Base-by-base conservation (phyloP, 2,888 invertebrate genomes). In the Drosophila mercatorum region DNA sequence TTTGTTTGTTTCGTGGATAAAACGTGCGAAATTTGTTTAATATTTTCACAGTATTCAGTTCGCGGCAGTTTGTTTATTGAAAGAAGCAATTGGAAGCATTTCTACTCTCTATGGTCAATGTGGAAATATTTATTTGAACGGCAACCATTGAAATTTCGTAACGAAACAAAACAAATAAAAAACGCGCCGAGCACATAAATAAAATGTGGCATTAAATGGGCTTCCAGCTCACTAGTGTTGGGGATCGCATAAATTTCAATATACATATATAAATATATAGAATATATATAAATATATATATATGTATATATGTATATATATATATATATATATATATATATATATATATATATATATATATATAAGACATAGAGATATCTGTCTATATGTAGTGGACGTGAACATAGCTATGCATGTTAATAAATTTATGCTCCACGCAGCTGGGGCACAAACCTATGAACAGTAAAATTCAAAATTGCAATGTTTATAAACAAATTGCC, bases 401-500 rank as follows among this genome's bases (percentile, higher is more conserved):
- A 59, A 31, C 59, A 59, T 59, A 59, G 31, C 59, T 59, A 71
- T 73, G 71, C 78, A 83, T 83, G 83, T 88, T 87, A 73, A 89
- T 89, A 89, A 89, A 89, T 84, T 80, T 87, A 87, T 86, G 83
- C 89, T 83, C 75, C 78, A 71, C 87, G 59, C 86, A 85, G 88
- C 83, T 75, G 79, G 81, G 52, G 72, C 56, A 47, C 51, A 53
- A 57, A 64, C 22, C 38, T 26, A 44, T 70, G 67, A 80, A 78
- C 75, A 71, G 88, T 85, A 89, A 81, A 89, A 83, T 86, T 76
- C 47, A 83, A 86, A 87, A 88, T 89, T 88, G 86, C 87, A 89
- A 89, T 86, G 88, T 89, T 87, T 87, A 89, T 88, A 87, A 87
- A 87, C 87, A 87, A 87, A 83, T 88, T 89, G 69, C 67, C 58